Evolutionary conservation across 2,888 invertebrate genomes (phyloP).

Genomic region (Xestia c-nigrum): DNA sequence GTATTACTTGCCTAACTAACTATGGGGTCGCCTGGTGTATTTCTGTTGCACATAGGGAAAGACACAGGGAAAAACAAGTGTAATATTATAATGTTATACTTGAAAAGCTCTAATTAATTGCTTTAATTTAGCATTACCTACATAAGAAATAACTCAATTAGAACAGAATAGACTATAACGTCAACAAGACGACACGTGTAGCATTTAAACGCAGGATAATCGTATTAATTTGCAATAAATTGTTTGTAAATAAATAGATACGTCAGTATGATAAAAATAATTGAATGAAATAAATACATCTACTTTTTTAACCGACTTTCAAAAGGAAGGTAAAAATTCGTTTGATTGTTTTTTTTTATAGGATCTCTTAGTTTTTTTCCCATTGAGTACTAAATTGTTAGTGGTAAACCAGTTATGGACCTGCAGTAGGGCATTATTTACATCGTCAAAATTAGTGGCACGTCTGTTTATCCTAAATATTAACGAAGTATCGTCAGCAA

Average conservation of each 20-base stretch:
- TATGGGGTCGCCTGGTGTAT: not conserved
- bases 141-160: not conserved
- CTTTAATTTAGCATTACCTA: not conserved
- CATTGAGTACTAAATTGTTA: too few relatives aligned
- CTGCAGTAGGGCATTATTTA: too few relatives aligned
- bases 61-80: not conserved
- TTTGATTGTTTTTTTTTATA: too few relatives aligned
- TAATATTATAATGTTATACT: not conserved
- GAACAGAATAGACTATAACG: not conserved
- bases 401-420: too few relatives aligned
- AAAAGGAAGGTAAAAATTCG: not conserved
- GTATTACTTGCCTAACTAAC: not conserved
- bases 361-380: too few relatives aligned
- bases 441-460: too few relatives aligned
- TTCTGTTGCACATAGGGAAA: too few relatives aligned
- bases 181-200: constrained; percentile 34
- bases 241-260: not conserved
- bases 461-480: too few relatives aligned
- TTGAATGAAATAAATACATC: not conserved
- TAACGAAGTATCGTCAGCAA: too few relatives aligned
- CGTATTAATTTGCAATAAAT: constrained; percentile 6
- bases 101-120: not conserved
- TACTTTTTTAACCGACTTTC: not conserved
- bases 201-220: constrained; percentile 33
- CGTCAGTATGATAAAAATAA: not conserved